phyloP scores from a whole-genome alignment of 2,888 invertebrate genomes.

The Noctuana brunneofusca region DNA sequence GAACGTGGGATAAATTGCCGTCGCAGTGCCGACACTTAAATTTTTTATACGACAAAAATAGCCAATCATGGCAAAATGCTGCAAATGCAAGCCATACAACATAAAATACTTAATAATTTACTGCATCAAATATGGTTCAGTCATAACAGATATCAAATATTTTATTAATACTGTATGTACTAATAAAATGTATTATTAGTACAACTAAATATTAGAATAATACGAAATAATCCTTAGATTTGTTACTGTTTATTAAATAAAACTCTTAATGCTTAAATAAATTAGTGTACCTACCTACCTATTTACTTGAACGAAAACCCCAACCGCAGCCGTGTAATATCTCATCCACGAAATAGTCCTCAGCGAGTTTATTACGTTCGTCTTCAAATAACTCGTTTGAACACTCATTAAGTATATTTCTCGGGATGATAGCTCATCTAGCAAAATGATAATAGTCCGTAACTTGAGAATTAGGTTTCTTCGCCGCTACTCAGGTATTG shows the following conservation, averaged over 20 bases:
- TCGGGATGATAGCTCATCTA: conserved; percentile 16
- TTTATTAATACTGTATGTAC: no score
- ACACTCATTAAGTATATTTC: conserved; percentile 26
- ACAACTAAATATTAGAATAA: no score
- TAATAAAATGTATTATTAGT: no score
- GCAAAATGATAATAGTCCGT: conserved; percentile 22
- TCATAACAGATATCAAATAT: no score
- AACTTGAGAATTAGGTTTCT: conserved; percentile 17
- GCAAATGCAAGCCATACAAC: no score
- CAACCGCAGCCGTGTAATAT: conserved; percentile 4
- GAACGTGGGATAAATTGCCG: no score
- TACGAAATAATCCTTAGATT: no score
- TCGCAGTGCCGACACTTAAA: no score
- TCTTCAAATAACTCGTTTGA: conserved; percentile 25
- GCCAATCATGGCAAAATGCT: no score
- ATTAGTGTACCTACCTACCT: not conserved
- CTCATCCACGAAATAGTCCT: conserved; percentile 8
- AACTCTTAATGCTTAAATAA: not conserved
- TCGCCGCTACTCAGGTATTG: not conserved
- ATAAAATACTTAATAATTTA: no score
- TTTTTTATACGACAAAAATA: no score
- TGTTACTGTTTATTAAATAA: conserved; percentile 1
- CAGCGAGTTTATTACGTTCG: conserved; percentile 13
- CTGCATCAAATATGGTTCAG: no score
- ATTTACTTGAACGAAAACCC: not conserved